Base-by-base conservation (phyloP, 2,113 vertebrate genomes). In the Podilymbus podiceps region DNA sequence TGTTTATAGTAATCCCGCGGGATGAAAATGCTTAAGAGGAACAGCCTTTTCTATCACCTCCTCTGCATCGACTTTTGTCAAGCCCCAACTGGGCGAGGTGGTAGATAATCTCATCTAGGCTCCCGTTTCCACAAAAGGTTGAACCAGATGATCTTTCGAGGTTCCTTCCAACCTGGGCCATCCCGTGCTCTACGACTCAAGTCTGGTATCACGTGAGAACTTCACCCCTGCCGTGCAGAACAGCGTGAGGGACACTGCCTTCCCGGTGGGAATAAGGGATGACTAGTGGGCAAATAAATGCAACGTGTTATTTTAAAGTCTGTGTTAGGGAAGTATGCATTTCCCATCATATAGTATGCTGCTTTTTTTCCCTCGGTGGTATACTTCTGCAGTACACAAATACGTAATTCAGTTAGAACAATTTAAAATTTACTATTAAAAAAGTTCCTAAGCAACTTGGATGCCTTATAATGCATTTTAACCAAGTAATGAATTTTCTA, bases 71-170 rank as follows among this genome's bases (percentile, higher is more conserved):
- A n/a, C 22, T 58, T 69, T 40, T 38, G 20, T 33, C 60, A 75
- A 75, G 42, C 46, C 0, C 5, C 1, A 3, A 56, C 23, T 8
- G 12, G 17, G 52, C 28, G 22, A 20, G 18, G 11, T 21, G 6
- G 33, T 22, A 75, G 44, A 31, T 25, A 46, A 62, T 25, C 49
- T 18, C 69, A 56, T 13, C 44, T 8, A 22, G 44, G 27, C 44
- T 74, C 17, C 46, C 46, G 66, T 78, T 60, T 18, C 66, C 25
- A 78, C 6, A 6, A 49, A 53, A 49, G 30, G 15, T 28, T 47
- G 66, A 11, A 73, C 21, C 15, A 42, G 12, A 22, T 20, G 52
- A 44, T 49, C 47, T 55, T 87, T 16, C 1, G 0, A 44, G 66
- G 27, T 49, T 27, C n/a, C 40, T 68, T 79, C 31, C 60, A 56